phyloP scores from a whole-genome alignment of 2,888 invertebrate genomes.

The Parnassius orleans region DNA sequence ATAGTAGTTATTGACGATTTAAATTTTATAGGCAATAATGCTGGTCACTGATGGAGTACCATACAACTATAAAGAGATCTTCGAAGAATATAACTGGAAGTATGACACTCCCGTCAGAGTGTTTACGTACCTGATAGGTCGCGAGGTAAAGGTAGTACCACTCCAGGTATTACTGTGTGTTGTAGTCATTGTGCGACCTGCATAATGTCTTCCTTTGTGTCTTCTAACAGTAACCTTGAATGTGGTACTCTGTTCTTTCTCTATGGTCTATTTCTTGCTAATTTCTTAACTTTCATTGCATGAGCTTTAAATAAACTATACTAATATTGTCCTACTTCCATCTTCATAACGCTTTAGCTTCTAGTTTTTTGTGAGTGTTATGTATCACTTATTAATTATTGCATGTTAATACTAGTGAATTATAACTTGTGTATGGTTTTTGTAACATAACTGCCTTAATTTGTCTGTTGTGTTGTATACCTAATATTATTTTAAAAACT shows the following conservation, averaged over 20 bases:
- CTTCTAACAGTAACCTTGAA: constrained; percentile 75
- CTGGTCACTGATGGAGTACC: constrained; percentile 99
- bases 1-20: not conserved
- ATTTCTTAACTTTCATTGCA: constrained; percentile 22
- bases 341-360: constrained; percentile 60
- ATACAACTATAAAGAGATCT: constrained; percentile 95
- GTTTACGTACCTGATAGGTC: constrained; percentile 98
- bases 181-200: constrained; percentile 79
- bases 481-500: too few species aligned
- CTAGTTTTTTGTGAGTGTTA: constrained; percentile 37
- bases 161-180: constrained; percentile 80
- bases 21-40: constrained; percentile 93
- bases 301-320: constrained; percentile 22
- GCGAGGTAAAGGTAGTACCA: constrained; percentile 86
- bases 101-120: constrained; percentile 93
- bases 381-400: too few species aligned
- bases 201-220: constrained; percentile 73
- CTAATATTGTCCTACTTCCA: constrained; percentile 39
- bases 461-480: too few species aligned
- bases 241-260: constrained; percentile 68
- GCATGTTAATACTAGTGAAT: too few species aligned
- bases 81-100: constrained; percentile 93
- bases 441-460: too few species aligned
- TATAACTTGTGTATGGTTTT: too few species aligned
- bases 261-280: constrained; percentile 34